Base-by-base conservation (phyloP, 2,797 vertebrate species). In the Sebastiscus albofasciatus region DNA sequence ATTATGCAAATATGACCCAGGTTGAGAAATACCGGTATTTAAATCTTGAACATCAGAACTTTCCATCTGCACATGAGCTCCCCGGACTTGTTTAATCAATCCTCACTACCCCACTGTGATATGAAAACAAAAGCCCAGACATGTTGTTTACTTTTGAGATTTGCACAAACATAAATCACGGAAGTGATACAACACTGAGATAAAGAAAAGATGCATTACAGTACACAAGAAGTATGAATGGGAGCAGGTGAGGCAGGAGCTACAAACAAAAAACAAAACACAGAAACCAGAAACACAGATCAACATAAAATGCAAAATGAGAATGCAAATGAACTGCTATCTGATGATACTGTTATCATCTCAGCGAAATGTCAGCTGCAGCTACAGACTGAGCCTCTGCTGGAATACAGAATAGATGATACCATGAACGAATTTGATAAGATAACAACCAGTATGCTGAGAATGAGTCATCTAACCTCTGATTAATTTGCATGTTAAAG, bases 351-450 rank as follows among this genome's bases (percentile, higher is more conserved):
- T 60, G 52, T 70, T 82, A 39, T 85, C 39, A 34, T 58, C 31
- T 52, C 36, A 31, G 56, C 20, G 29, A 87, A 82, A 88, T 61
- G 79, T 36, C 82, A 76, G 71, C 65, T 71, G 59, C 27, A 36
- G 67, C 36, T 29, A 16, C 24, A 36, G n/a, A 65, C 22, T 5
- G 54, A 80, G 72, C 20, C 5, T 46, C 65, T 62, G 61, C 39
- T 33, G 74, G 58, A 78, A 86, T 58, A 72, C 55, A 42, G 70
- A 84, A 81, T 72, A 79, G 36, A 70, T 26, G 10, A 77, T 13
- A 39, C 26, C 18, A n/a, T 24, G 60, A 65, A 56, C 64, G n/a
- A 12, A n/a, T 67, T 13, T 77, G 24, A 81, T 34, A 59, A 52
- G 29, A 52, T 52, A 52, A 34, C 10, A n/a, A 34, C 3, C 34